These are phyloP conservation scores for Gymnarchus niloticus DNA, from an alignment of 2,113 vertebrate genomes.

Conservation along the genomic window DNA sequence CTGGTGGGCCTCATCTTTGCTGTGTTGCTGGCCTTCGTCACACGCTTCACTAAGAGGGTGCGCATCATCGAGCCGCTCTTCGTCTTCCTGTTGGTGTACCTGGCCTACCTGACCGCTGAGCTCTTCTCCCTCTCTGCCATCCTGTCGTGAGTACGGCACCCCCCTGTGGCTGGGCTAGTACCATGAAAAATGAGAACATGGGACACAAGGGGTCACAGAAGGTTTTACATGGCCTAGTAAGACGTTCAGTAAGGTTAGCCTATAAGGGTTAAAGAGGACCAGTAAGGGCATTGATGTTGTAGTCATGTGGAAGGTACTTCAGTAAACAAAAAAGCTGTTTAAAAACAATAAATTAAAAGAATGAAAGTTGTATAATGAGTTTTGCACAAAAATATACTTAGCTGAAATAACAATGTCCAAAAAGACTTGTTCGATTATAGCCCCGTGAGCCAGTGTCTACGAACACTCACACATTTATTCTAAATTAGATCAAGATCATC, in stretches of 20 bases:
- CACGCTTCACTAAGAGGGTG: constrained; percentile 92
- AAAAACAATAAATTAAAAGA: neutral
- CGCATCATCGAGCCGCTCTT: constrained; percentile 95
- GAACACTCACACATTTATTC: neutral
- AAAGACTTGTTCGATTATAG: neutral
- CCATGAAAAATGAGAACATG: too few species aligned
- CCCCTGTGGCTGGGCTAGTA: neutral
- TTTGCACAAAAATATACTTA: neutral
- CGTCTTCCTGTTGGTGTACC: constrained; percentile 88
- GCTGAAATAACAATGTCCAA: neutral
- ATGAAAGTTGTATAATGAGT: neutral
- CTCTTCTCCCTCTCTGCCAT: constrained; percentile 91
- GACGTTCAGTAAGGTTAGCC: neutral
- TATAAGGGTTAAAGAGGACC: neutral
- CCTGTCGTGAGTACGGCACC: constrained; percentile 80
- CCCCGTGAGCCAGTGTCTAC: neutral
- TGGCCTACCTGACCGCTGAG: constrained; percentile 90
- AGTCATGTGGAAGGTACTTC: neutral
- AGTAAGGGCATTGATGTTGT: neutral
- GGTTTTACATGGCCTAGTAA: neutral
- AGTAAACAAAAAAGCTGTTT: neutral
- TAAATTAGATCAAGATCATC: neutral
- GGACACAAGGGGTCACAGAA: neutral
- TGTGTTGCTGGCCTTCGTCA: constrained; percentile 83
- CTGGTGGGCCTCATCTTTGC: constrained; percentile 88